Conservation (phyloP, 2,888 invertebrate species). For the Microdon myrmicae region DNA sequence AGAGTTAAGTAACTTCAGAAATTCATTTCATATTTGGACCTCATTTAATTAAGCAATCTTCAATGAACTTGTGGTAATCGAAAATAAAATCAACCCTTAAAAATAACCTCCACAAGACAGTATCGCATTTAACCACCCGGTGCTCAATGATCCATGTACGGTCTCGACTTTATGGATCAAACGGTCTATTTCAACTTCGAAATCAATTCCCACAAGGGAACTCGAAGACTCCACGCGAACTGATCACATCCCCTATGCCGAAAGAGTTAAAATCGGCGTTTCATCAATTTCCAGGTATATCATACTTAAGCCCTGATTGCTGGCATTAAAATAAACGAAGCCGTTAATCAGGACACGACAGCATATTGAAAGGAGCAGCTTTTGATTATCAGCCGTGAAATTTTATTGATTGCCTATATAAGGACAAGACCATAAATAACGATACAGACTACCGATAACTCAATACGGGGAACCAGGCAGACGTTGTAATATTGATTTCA, state of each 20-base stretch:
- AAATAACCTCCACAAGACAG: not conserved
- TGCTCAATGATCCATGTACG: constrained; percentile 39
- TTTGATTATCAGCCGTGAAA: constrained; percentile 51
- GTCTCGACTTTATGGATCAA: constrained; percentile 43
- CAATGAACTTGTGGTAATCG: too few species aligned
- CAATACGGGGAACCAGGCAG: too few species aligned
- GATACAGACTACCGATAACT: too few species aligned
- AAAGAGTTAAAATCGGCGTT: constrained; percentile 17
- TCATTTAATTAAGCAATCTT: too few species aligned
- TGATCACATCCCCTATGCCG: constrained; percentile 18
- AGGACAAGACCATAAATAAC: constrained; percentile 49
- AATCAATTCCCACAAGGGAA: constrained; percentile 30
- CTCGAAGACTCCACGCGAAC: constrained; percentile 24
- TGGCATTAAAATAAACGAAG: constrained; percentile 43
- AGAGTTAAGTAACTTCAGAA: too few species aligned
- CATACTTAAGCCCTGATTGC: constrained; percentile 30
- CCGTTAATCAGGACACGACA: constrained; percentile 17
- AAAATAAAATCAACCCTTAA: too few species aligned
- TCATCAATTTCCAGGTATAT: too few species aligned
- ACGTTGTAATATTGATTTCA: too few species aligned
- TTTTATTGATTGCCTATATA: constrained; percentile 50
- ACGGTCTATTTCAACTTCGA: constrained; percentile 40
- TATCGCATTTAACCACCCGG: constrained; percentile 11
- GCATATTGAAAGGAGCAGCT: not conserved
- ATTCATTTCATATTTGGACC: too few species aligned